Percentiles rank a stretch among this genome's conserved stretches.
phyloP scores from a whole-genome alignment of 2,888 invertebrate genomes.

The Cephus runcator region DNA sequence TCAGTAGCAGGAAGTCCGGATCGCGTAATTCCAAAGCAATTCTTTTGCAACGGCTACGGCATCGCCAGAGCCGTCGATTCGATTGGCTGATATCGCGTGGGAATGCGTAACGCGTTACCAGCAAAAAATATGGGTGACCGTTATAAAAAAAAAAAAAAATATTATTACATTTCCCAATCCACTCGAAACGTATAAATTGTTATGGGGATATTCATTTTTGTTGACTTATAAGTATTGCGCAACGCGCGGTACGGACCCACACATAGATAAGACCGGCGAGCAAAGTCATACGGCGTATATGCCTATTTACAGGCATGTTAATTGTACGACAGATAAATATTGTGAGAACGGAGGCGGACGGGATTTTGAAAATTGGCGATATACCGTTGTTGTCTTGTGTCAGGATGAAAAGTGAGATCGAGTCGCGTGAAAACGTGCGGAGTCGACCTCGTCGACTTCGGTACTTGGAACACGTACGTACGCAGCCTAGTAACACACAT shows the following conservation, averaged over 20 bases:
- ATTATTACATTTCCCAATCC: too few relatives aligned
- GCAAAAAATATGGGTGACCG: background rate
- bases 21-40: background rate
- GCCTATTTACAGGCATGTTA: background rate
- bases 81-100: background rate
- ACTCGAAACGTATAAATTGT: background rate
- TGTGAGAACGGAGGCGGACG: background rate
- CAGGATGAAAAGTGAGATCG: background rate
- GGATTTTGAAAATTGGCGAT: background rate
- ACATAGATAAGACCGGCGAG: background rate
- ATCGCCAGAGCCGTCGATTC: background rate
- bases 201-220: background rate
- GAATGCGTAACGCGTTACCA: background rate
- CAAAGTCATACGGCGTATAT: background rate
- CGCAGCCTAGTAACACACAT: conserved; percentile 26
- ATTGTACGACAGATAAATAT: background rate
- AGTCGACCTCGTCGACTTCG: background rate
- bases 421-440: background rate
- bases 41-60: background rate
- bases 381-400: background rate
- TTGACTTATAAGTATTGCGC: background rate
- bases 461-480: conserved; percentile 22
- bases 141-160: background rate
- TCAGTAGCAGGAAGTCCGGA: background rate
- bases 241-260: background rate